Evolutionary conservation across 1,140 invertebrate genomes (phyloP).

Genomic region (Hetaerina americana): DNA sequence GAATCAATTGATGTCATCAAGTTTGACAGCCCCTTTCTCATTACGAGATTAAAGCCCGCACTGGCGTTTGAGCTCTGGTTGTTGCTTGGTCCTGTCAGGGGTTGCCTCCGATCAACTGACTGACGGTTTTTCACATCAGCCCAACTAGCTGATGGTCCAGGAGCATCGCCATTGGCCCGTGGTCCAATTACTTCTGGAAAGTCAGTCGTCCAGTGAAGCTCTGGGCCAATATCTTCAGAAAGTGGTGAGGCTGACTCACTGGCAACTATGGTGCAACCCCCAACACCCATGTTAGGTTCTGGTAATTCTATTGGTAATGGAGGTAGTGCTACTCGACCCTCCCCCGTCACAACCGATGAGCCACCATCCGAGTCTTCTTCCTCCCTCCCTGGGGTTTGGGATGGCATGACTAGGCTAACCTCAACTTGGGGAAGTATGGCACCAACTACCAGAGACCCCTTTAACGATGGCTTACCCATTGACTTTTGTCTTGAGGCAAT

Average conservation of each 20-base stretch:
- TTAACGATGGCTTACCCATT: neutral
- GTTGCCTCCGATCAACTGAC: slow-evolving; percentile 17
- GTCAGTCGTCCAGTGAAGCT: slow-evolving; percentile 17
- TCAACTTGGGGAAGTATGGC: slow-evolving; percentile 56
- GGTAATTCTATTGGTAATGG: neutral
- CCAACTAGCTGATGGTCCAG: neutral
- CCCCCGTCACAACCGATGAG: neutral
- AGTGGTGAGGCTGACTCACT: slow-evolving; percentile 11
- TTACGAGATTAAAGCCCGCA: slow-evolving; percentile 41
- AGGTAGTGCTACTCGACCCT: neutral
- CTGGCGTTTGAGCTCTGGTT: slow-evolving; percentile 36
- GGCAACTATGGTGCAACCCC: neutral
- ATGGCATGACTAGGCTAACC: neutral
- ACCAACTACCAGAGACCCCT: slow-evolving; percentile 54
- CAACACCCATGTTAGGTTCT: neutral
- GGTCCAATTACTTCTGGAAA: neutral
- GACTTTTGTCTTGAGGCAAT: slow-evolving; percentile 32
- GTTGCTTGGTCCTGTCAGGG: slow-evolving; percentile 20
- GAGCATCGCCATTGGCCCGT: neutral
- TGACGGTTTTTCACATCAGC: slow-evolving; percentile 6
- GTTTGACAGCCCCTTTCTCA: slow-evolving; percentile 65
- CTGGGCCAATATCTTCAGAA: neutral
- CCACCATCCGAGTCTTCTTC: neutral
- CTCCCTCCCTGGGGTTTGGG: slow-evolving; percentile 31
- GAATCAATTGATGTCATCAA: slow-evolving; percentile 71